phyloP scores from a whole-genome alignment of 2,888 invertebrate species.

The Synergus itoensis region DNA sequence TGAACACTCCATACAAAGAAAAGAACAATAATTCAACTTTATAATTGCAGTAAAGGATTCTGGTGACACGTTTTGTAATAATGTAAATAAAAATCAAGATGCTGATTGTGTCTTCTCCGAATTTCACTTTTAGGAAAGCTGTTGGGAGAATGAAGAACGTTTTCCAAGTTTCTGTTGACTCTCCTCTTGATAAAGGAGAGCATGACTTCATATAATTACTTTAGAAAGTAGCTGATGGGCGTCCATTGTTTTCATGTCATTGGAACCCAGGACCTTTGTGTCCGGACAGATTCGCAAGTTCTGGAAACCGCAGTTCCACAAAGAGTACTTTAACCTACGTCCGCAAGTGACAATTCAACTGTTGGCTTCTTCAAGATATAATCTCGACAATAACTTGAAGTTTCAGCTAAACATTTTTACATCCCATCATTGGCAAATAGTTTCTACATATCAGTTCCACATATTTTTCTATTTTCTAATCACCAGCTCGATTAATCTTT shows the following conservation, averaged over 20 bases:
- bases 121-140: slow-evolving; percentile 19
- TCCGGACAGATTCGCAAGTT: not conserved
- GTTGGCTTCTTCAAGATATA: not conserved
- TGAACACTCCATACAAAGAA: not conserved
- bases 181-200: not conserved
- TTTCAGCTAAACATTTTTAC: not conserved
- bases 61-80: not conserved
- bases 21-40: too few species aligned
- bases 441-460: not conserved
- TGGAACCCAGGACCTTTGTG: slow-evolving; percentile 15
- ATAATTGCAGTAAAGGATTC: not conserved
- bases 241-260: slow-evolving; percentile 30
- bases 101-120: not conserved
- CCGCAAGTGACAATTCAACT: not conserved
- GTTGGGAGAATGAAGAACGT: not conserved
- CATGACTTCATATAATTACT: slow-evolving; percentile 18
- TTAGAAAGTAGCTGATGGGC: slow-evolving; percentile 27
- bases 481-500: not conserved
- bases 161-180: not conserved
- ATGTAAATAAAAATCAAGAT: not conserved
- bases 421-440: not conserved
- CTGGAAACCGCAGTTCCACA: not conserved
- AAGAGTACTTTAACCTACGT: not conserved
- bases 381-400: not conserved
- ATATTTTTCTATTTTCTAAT: slow-evolving; percentile 9